phyloP scores from a whole-genome alignment of 2,888 invertebrate genomes.

The Heliconius erato region DNA sequence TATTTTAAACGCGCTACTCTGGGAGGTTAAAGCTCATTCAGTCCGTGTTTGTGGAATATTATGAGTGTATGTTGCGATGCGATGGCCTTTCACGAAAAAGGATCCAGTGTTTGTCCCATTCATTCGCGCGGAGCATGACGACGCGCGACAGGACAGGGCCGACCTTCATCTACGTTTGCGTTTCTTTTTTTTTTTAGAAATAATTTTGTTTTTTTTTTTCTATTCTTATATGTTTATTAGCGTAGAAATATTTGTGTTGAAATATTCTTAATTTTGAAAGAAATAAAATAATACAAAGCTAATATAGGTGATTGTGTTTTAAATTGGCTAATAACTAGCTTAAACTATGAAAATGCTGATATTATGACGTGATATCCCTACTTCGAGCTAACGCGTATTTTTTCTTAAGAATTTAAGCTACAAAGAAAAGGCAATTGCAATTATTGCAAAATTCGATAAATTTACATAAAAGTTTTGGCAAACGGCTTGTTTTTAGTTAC shows the following conservation, averaged over 20 bases:
- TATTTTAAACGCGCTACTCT: conserved; percentile 37
- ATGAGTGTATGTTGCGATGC: conserved; percentile 57
- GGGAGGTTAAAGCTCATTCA: conserved; percentile 46
- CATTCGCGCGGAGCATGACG: conserved; percentile 74
- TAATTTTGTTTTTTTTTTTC: not conserved
- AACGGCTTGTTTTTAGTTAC: conserved; percentile 46
- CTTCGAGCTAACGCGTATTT: not conserved
- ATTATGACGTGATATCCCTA: not conserved
- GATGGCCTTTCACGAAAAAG: conserved; percentile 76
- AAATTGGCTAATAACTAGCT: not conserved
- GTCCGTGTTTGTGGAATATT: conserved; percentile 53
- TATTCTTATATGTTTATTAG: not conserved
- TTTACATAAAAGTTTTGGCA: conserved; percentile 42
- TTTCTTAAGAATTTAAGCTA: not conserved
- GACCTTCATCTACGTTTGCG: conserved; percentile 48
- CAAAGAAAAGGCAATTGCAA: conserved; percentile 4
- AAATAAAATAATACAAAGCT: too few species aligned
- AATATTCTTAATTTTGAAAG: too few species aligned
- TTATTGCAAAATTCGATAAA: conserved; percentile 33
- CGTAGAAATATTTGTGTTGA: too few species aligned
- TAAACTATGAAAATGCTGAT: not conserved
- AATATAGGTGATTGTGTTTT: too few species aligned
- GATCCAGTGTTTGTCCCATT: conserved; percentile 70
- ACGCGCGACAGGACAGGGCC: conserved; percentile 67
- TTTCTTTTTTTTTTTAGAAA: not conserved